Conservation (phyloP, 1,140 invertebrate species). For the Drosophila tristis region DNA sequence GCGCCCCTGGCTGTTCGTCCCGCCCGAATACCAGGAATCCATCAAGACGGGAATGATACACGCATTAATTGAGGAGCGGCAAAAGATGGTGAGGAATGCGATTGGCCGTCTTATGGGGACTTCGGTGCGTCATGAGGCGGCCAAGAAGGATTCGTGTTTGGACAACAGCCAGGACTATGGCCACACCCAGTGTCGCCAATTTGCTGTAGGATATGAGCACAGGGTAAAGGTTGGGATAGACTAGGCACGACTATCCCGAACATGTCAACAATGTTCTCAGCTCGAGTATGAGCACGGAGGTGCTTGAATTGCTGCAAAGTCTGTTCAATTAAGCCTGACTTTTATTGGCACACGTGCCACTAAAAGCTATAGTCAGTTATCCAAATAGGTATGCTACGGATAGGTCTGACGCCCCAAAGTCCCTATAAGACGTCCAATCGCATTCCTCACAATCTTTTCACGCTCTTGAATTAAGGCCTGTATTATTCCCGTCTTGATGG, state of each 20-base stretch:
- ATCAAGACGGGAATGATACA: slow-evolving; percentile 86
- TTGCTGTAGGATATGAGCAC: slow-evolving; percentile 69
- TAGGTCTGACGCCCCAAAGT: too few species aligned
- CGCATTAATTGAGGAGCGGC: slow-evolving; percentile 87
- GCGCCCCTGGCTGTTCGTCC: slow-evolving; percentile 87
- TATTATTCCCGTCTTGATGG: too few species aligned
- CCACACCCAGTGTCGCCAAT: slow-evolving; percentile 70
- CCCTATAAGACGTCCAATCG: too few species aligned
- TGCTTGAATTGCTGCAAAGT: too few species aligned
- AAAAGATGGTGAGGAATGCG: slow-evolving; percentile 87
- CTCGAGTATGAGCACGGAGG: too few species aligned
- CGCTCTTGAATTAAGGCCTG: too few species aligned
- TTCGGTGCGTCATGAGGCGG: slow-evolving; percentile 89
- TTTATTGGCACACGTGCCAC: slow-evolving; percentile 84
- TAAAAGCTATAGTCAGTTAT: slow-evolving; percentile 12
- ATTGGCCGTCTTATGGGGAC: slow-evolving; percentile 88
- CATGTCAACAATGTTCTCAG: too few species aligned
- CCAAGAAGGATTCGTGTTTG: slow-evolving; percentile 87
- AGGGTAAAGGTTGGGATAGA: slow-evolving; percentile 86
- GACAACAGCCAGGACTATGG: slow-evolving; percentile 85
- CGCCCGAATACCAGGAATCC: slow-evolving; percentile 84
- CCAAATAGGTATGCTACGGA: too few species aligned
- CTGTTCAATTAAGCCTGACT: too few species aligned
- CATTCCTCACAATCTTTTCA: too few species aligned
- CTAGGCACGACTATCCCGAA: slow-evolving; percentile 49